Conservation (phyloP, 2,113 vertebrate species). For the Sapajus apella region DNA sequence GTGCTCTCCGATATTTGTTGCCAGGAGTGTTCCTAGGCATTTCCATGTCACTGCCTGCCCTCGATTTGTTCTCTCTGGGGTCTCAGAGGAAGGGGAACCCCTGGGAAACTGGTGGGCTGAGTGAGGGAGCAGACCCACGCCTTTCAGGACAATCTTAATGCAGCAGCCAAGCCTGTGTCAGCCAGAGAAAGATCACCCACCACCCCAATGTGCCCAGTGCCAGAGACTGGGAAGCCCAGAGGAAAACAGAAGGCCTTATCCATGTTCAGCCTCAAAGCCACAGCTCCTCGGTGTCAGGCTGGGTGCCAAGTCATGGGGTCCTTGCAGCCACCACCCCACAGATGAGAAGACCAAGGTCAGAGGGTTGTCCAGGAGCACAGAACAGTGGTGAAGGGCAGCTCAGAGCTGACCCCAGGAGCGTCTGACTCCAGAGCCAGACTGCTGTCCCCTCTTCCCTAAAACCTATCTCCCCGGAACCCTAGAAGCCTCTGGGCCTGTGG, state of each 20-base stretch:
- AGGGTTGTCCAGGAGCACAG: too few relatives aligned
- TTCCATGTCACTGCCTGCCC: too few relatives aligned
- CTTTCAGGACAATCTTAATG: fast-evolving
- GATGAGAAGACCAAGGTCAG: background rate
- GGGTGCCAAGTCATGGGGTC: background rate
- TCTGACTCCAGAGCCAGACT: background rate
- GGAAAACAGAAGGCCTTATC: fast-evolving
- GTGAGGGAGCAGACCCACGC: background rate
- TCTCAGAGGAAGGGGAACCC: background rate
- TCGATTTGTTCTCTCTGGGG: background rate
- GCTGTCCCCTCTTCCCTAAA: background rate
- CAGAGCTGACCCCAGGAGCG: background rate
- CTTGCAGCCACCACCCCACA: background rate
- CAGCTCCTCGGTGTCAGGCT: fast-evolving
- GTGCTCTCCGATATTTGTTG: fast-evolving
- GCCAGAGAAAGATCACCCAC: fast-evolving
- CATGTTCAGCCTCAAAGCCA: fast-evolving
- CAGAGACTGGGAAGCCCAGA: background rate
- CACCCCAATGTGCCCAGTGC: background rate
- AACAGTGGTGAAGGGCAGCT: background rate
- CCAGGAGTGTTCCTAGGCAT: fast-evolving
- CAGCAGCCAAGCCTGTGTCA: background rate
- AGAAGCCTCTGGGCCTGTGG: background rate
- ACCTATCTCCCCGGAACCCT: background rate
- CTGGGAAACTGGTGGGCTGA: background rate